Evolutionary conservation across 1,140 invertebrate genomes (phyloP).

Genomic region (Bombus haemorrhoidalis): DNA sequence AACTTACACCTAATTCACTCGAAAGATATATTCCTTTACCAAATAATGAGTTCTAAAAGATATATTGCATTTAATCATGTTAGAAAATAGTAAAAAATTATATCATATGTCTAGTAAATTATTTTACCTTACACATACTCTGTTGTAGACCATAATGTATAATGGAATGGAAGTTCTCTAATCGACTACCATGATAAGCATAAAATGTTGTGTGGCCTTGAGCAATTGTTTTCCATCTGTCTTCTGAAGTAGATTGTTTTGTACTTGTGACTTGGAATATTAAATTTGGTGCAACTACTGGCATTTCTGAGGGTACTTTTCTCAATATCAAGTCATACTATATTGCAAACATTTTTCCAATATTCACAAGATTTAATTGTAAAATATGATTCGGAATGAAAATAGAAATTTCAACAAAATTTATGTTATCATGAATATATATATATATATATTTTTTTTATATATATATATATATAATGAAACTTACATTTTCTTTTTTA

Average conservation of each 20-base stretch:
- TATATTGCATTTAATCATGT: background rate
- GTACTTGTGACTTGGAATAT: constrained; percentile 86
- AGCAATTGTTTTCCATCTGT: constrained; percentile 84
- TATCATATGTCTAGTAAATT: background rate
- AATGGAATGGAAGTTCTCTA: constrained; percentile 93
- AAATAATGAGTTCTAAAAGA: constrained; percentile 85
- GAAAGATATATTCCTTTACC: constrained; percentile 91
- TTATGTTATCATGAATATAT: background rate
- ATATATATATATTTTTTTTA: too few species aligned
- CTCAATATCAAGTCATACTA: constrained; percentile 83
- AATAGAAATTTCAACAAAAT: background rate
- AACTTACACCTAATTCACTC: constrained; percentile 87
- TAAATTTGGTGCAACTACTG: constrained; percentile 84
- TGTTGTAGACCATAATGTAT: constrained; percentile 90
- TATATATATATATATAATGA: background rate
- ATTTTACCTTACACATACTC: constrained; percentile 88
- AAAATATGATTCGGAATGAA: background rate
- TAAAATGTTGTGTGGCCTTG: constrained; percentile 85
- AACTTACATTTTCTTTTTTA: constrained; percentile 82
- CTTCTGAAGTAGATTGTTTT: constrained; percentile 82
- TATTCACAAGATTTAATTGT: constrained; percentile 15
- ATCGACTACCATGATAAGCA: constrained; percentile 90
- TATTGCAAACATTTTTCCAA: constrained; percentile 65
- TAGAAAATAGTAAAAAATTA: background rate
- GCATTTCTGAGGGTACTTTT: constrained; percentile 80